These are phyloP conservation scores for Dendrocincla tyrannina DNA, from an alignment of 2,797 vertebrate genomes.

Conservation along the genomic window DNA sequence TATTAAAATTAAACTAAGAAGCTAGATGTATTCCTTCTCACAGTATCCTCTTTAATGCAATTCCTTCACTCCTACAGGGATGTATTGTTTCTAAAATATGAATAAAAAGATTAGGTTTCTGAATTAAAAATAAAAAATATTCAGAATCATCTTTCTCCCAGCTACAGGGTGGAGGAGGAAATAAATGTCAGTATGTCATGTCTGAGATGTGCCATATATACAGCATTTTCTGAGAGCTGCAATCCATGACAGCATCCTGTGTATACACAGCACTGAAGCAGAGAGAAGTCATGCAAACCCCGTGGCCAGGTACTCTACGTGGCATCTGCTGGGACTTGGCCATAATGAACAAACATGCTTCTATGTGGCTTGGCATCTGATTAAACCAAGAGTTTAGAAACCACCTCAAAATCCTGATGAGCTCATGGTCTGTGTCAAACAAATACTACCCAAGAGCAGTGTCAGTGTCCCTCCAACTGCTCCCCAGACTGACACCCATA, in stretches of 20 bases:
- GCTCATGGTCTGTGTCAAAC: not conserved
- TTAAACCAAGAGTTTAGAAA: not conserved
- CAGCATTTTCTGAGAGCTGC: not conserved
- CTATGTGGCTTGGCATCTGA: not conserved
- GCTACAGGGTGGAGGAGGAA: not conserved
- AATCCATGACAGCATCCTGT: fast-evolving
- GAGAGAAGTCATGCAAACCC: not conserved
- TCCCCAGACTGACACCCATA: not conserved
- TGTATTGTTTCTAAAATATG: not conserved
- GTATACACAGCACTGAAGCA: not conserved
- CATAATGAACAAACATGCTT: not conserved
- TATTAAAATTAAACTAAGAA: not conserved
- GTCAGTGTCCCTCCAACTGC: fast-evolving
- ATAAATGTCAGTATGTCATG: not conserved
- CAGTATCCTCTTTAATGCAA: not conserved
- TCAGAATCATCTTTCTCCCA: not conserved
- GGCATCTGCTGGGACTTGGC: not conserved
- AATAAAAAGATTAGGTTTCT: not conserved
- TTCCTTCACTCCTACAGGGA: not conserved
- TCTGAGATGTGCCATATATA: not conserved
- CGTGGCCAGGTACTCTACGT: not conserved
- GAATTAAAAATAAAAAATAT: not conserved
- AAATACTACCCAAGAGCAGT: not conserved
- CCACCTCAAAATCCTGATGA: not conserved
- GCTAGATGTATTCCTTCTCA: not conserved